A percentile compares a stretch with the other conserved stretches of the same genome.
These are phyloP conservation scores for Dryocosmus kuriphilus DNA, from an alignment of 2,888 invertebrate species.

Conservation along the genomic window DNA sequence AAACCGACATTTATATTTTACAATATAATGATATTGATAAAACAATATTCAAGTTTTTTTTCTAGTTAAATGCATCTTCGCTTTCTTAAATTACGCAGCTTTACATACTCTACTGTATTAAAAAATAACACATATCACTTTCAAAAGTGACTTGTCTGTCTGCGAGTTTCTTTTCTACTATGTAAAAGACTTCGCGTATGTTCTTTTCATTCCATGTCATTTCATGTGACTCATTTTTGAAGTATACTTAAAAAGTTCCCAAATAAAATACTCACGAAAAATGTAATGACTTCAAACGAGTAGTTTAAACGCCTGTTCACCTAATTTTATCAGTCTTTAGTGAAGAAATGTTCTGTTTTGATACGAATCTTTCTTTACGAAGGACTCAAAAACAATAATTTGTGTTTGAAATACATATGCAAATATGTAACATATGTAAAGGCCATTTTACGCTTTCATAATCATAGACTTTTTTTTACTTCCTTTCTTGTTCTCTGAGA, in stretches of 20 bases:
- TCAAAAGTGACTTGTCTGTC: too few relatives aligned
- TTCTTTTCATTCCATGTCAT: too few relatives aligned
- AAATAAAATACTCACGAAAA: too few relatives aligned
- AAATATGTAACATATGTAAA: not conserved
- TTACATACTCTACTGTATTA: not conserved
- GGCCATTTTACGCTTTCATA: constrained; percentile 7
- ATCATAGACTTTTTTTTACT: constrained; percentile 10
- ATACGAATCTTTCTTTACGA: not conserved
- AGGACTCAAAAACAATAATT: not conserved
- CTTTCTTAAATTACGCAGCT: constrained; percentile 20
- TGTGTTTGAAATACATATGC: not conserved
- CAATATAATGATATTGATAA: constrained; percentile 13
- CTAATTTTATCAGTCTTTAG: too few relatives aligned
- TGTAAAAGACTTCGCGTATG: too few relatives aligned
- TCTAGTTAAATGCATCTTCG: not conserved
- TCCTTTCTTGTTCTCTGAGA: constrained; percentile 28
- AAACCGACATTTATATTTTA: too few relatives aligned
- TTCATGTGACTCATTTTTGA: too few relatives aligned
- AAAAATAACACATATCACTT: not conserved
- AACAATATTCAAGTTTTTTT: not conserved
- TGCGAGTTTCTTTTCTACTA: too few relatives aligned
- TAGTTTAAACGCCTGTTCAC: too few relatives aligned
- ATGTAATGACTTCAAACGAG: too few relatives aligned
- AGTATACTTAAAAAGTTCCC: too few relatives aligned
- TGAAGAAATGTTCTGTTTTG: too few relatives aligned